Base-by-base conservation (phyloP, 2,113 vertebrate genomes). In the Sialia sialis region DNA sequence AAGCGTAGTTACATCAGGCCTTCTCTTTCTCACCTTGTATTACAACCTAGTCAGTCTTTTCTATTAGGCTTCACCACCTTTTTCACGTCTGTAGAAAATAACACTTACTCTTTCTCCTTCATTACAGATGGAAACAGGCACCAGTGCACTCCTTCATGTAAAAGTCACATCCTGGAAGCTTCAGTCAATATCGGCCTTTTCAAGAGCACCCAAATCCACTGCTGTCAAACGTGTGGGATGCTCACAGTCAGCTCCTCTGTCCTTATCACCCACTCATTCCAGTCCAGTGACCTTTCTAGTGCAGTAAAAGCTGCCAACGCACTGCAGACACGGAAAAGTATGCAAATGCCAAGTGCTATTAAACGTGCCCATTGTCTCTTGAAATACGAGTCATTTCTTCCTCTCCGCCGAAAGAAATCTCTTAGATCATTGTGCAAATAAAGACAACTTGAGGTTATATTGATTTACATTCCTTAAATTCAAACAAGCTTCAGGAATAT, bases 361-460 rank as follows among this genome's bases (percentile, higher is more conserved):
- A 63, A 91, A 74, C 48, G 51, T 70, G n/a, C 48, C 64, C 43
- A 44, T 77, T 87, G 58, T 80, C 72, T 90, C 29, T 67, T 69
- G 74, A 95, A 93, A 93, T 49, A 79, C 36, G 88, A 90, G 54
- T 59, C 84, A 85, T 32, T 88, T 51, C 43, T 84, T 83, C 81
- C 67, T 73, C 51, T 70, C 63, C 0, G 0, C 55, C 32, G 43
- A 49, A 73, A 82, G 63, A 94, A 70, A 91, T 74, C 72, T 91
- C 81, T 91, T 41, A 84, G 78, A 88, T 83, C 63, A 59, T 80
- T 80, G 67, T 70, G n/a, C 70, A 96, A 95, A 95, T 85, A 97
- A 82, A 94, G 78, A 52, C 89, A 85, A 67, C 25, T 63, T 32
- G 55, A 80, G 67, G 68, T 94, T 91, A 80, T 83, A 93, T 93